These are phyloP conservation scores for Drosophila azteca DNA, from an alignment of 1,140 invertebrate genomes.

Conservation along the genomic window DNA sequence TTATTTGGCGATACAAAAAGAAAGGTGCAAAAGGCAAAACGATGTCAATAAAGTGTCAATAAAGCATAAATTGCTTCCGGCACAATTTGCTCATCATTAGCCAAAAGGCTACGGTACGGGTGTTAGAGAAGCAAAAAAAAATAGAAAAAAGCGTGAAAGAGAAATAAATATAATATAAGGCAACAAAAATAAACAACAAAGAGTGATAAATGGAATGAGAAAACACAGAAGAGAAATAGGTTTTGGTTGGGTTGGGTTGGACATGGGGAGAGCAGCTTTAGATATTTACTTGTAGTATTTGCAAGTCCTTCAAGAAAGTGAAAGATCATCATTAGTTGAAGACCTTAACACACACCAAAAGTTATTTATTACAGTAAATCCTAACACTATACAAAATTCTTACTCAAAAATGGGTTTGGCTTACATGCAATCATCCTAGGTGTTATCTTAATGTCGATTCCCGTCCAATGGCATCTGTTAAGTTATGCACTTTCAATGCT, in stretches of 20 bases:
- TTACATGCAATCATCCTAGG: conserved; percentile 3
- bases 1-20: not conserved
- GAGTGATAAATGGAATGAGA: conserved; percentile 31
- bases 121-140: conserved; percentile 39
- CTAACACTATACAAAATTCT: too few relatives aligned
- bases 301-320: too few relatives aligned
- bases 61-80: conserved; percentile 66
- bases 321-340: too few relatives aligned
- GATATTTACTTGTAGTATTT: too few relatives aligned
- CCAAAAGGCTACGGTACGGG: conserved; percentile 38
- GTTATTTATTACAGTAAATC: too few relatives aligned
- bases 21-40: conserved; percentile 51
- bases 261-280: too few relatives aligned
- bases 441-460: conserved; percentile 9
- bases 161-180: conserved; percentile 13
- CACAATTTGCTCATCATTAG: conserved; percentile 77
- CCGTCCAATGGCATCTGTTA: not conserved
- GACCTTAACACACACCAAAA: too few relatives aligned
- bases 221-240: not conserved
- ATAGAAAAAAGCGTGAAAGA: conserved; percentile 16
- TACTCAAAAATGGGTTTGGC: not conserved
- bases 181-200: conserved; percentile 31
- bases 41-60: conserved; percentile 76
- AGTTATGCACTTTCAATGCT: conserved; percentile 34
- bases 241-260: too few relatives aligned